A percentile compares a stretch with the other conserved stretches of the same genome.
phyloP scores from a whole-genome alignment of 2,888 invertebrate genomes.

The Athripsodes cinereus region DNA sequence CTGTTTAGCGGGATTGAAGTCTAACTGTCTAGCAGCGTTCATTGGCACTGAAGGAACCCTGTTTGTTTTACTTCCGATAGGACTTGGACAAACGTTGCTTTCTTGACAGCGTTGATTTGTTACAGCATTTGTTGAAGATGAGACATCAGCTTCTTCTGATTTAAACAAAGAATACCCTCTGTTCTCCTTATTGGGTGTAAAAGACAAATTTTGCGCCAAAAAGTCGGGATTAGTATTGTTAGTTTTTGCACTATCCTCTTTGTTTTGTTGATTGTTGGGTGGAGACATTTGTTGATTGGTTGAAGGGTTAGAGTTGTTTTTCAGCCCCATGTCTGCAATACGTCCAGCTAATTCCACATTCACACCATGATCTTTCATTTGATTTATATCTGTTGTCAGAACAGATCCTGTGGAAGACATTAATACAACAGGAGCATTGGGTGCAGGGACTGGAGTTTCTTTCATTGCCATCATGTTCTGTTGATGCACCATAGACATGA shows the following conservation, averaged over 20 bases:
- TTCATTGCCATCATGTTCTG: constrained; percentile 33
- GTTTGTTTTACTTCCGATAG: constrained; percentile 34
- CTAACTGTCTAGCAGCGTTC: constrained; percentile 31
- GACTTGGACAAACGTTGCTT: constrained; percentile 34
- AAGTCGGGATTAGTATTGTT: not conserved
- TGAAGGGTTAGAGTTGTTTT: not conserved
- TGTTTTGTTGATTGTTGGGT: not conserved
- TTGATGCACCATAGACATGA: constrained; percentile 52
- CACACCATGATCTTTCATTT: not conserved
- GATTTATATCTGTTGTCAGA: not conserved
- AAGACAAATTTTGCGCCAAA: constrained; percentile 26
- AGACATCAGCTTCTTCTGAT: constrained; percentile 26
- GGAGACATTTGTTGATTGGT: not conserved
- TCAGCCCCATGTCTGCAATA: constrained; percentile 12
- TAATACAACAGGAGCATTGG: constrained; percentile 1
- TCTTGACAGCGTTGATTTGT: not conserved
- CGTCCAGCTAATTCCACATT: constrained; percentile 6
- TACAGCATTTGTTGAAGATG: constrained; percentile 28
- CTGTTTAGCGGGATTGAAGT: constrained; percentile 15
- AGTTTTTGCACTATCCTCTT: not conserved
- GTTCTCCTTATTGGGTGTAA: constrained; percentile 42
- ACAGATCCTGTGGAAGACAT: not conserved
- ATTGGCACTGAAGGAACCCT: not conserved
- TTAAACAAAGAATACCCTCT: constrained; percentile 44
- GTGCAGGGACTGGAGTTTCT: not conserved